Base-by-base conservation (phyloP, 1,140 invertebrate species). In the Drosophila willistoni region DNA sequence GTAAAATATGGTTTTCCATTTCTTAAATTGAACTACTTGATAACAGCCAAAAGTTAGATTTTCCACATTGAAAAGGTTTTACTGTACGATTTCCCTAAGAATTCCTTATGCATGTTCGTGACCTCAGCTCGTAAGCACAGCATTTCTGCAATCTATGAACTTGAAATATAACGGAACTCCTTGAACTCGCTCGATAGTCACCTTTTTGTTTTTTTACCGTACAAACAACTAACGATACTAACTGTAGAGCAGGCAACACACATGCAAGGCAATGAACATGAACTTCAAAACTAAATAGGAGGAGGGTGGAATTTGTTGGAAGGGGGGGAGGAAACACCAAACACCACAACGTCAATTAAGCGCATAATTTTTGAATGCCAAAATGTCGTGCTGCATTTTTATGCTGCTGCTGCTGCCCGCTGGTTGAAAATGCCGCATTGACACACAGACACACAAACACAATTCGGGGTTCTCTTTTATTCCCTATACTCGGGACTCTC, bases 221-320 rank as follows among this genome's bases (percentile, higher is more conserved):
- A 17, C 65, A 36, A 36, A 36, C 5, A 36, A 62, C 71, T 68
- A 78, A 71, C 67, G 14, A 19, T 59, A 67, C 68, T 25, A 90
- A 79, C 81, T 81, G 79, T 85, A 79, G 85, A 90, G 0, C 29
- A 29, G 42, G 67, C 63, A 55, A 47, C 69, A 86, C 81, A 81
- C 81, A 81, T 81, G 77, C 80, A 84, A 89, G 84, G 77, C 84
- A 89, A 78, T 84, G 78, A 89, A 89, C 85, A 75, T 90, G 77
- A 90, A 84, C 81, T 90, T 90, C 71, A 81, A 70, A 29, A 72
- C 59, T 25, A 39, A 66, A 25, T 25, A 2, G 19, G 19, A 0
- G 19, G 19, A 22, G 19, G 19, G 19, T 25, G 54, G 13, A 60
- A 25, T 25, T 25, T 4, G 22, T 25, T 25, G 51, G 19, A 2